These are phyloP conservation scores for Macrochelys suwanniensis DNA, from an alignment of 2,797 vertebrate species.

Conservation along the genomic window DNA sequence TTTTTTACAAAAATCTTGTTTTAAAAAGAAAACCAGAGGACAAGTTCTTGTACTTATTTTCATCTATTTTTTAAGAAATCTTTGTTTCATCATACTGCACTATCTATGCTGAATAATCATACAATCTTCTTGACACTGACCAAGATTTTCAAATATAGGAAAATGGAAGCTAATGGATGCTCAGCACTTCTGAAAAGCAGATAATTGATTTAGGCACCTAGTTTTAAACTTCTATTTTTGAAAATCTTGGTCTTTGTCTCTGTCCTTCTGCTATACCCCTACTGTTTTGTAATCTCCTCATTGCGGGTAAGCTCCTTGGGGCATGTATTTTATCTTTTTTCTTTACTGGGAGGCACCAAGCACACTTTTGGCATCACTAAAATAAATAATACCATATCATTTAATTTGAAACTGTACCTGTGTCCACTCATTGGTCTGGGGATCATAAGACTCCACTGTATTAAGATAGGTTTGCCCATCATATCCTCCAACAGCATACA, in stretches of 20 bases:
- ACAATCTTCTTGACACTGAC: not conserved
- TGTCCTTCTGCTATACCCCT: not conserved
- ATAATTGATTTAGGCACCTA: not conserved
- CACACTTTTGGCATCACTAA: not conserved
- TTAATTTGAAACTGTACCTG: constrained; percentile 85
- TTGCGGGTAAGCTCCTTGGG: not conserved
- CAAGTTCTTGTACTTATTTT: not conserved
- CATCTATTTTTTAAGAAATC: not conserved
- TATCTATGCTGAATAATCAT: not conserved
- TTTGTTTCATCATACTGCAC: not conserved
- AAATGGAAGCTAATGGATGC: not conserved
- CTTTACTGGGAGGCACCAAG: not conserved
- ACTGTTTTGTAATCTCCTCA: not conserved
- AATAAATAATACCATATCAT: not conserved
- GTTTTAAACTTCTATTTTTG: not conserved
- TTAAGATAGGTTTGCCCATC: constrained; percentile 96
- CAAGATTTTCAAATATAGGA: not conserved
- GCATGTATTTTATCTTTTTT: not conserved
- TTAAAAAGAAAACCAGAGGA: not conserved
- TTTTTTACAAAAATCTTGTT: not conserved
- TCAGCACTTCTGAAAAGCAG: not conserved
- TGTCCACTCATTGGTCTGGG: constrained; percentile 97
- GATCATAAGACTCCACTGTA: constrained; percentile 96
- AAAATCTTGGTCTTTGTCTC: not conserved
- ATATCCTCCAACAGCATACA: constrained; percentile 97